Percentiles rank a stretch among this genome's conserved stretches.
Conservation (phyloP, 2,888 invertebrate genomes). For the Podabrus alpinus region DNA sequence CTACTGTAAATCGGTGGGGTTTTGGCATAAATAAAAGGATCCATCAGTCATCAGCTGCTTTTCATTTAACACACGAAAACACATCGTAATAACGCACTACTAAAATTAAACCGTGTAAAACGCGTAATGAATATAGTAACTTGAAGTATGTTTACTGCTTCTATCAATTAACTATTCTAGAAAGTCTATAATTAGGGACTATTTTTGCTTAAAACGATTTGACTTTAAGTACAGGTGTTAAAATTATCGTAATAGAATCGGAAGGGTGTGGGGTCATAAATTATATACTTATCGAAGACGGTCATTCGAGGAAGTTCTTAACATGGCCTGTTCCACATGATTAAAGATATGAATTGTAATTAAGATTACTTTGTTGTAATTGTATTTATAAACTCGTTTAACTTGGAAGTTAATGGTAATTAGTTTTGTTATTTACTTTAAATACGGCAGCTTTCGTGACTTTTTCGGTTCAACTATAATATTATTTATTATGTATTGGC, state of each 20-base stretch:
- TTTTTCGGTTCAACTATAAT: not conserved
- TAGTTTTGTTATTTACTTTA: not conserved
- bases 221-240: conserved; percentile 51
- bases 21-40: not conserved
- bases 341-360: conserved; percentile 40
- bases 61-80: conserved; percentile 37
- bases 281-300: conserved; percentile 47
- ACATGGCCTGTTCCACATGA: conserved; percentile 38
- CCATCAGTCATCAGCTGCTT: conserved; percentile 38
- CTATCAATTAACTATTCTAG: conserved; percentile 41
- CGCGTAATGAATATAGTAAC: conserved; percentile 38
- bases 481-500: no score
- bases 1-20: not conserved
- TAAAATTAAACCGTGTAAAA: conserved; percentile 39
- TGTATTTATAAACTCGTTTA: not conserved
- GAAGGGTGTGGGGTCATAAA: conserved; percentile 52
- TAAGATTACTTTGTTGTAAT: conserved; percentile 38
- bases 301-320: conserved; percentile 38
- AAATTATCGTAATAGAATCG: conserved; percentile 55
- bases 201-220: conserved; percentile 43
- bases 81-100: conserved; percentile 33
- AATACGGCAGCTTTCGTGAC: not conserved
- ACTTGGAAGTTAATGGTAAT: not conserved
- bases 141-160: conserved; percentile 33
- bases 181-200: conserved; percentile 42